Evolutionary conservation across 2,888 invertebrate species (phyloP), one percentile per base, ranked within the genome.

Genomic region (Drosophila testacea): DNA sequence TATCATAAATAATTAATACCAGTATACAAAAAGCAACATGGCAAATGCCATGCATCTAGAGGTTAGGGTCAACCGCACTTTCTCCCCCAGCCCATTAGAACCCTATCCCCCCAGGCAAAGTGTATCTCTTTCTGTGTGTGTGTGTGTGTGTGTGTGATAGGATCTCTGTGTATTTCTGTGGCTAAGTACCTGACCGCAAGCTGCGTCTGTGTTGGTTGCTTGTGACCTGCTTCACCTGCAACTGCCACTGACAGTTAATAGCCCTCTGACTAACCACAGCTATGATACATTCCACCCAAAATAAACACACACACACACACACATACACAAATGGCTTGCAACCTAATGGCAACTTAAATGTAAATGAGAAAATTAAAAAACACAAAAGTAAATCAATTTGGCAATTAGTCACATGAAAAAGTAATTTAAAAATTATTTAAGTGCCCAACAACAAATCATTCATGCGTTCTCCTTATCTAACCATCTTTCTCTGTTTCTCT

Each of bases 191-290:
- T 65, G 66, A 79, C 88, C 88, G 71, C 88, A 81, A 68, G 73
- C 69, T 66, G 65, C 63, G 59, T 71, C 60, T 73, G 70, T 56
- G 60, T 63, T 62, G 59, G 42, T 46, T 48, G 38, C 32, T 46
- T 36, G 44, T 55, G 54, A 52, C 44, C 52, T 56, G 60, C 44
- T 38, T n/a, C 46, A 62, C 55, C 59, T 68, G 77, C 67, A 63
- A 50, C 74, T 83, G 83, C 80, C 79, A 55, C 71, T 79, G 82
- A 79, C 88, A 81, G 73, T 70, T 81, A 81, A 87, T 79, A 73
- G 82, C 70, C 70, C 36, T 42, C 46, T 36, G 55, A 50, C 46
- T 51, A 50, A 56, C 65, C 63, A 34, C 69, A 69, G 55, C 66
- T 39, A 52, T 71, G 61, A 54, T 61, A 65, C 30, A 57, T 42